Evolutionary conservation across 1,140 invertebrate species (phyloP), one percentile per base, ranked within the genome.

Genomic region (Cepaea nemoralis): DNA sequence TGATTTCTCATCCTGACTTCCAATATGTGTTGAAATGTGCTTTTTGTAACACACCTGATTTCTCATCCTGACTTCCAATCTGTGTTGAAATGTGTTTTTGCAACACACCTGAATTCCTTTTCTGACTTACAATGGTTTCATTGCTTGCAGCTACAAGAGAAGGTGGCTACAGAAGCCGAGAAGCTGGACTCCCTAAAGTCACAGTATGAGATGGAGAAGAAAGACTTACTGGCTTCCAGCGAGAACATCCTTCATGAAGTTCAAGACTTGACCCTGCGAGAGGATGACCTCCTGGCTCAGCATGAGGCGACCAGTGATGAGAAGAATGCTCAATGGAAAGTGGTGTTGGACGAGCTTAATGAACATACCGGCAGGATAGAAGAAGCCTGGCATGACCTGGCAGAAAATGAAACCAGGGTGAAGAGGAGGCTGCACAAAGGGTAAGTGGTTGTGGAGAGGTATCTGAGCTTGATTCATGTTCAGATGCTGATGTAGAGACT

Each of bases 341-440:
- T 67, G 12, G 69, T 82, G 48, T 70, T 88, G 19, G 87, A 88
- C 42, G 81, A 82, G 37, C 83, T 88, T 66, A 79, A 85, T 70
- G 80, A 80, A 39, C 85, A 87, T 55, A 88, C 87, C 77, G 67
- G 83, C 31, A 78, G 79, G 31, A 86, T 88, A 24, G 88, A 89
- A 75, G 88, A 87, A 40, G 88, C 88, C 19, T 88, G 88, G 87
- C 80, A 85, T 55, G 88, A 89, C 82, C 80, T 89, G 10, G 81
- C 71, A 24, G 86, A 89, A 31, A 83, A 87, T 67, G 87, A 89
- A 77, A 39, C 83, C 14, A 80, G 82, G 79, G 71, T 84, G 45
- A 42, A 84, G 42, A 69, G 83, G 39, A 80, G 39, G 48, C 74
- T 86, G 37, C 35, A 63, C 31, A 73, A 66, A 37, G 76, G 77